A percentile compares a stretch with the other conserved stretches of the same genome.
phyloP scores from a whole-genome alignment of 2,113 vertebrate species.

The Coreoperca whiteheadi region DNA sequence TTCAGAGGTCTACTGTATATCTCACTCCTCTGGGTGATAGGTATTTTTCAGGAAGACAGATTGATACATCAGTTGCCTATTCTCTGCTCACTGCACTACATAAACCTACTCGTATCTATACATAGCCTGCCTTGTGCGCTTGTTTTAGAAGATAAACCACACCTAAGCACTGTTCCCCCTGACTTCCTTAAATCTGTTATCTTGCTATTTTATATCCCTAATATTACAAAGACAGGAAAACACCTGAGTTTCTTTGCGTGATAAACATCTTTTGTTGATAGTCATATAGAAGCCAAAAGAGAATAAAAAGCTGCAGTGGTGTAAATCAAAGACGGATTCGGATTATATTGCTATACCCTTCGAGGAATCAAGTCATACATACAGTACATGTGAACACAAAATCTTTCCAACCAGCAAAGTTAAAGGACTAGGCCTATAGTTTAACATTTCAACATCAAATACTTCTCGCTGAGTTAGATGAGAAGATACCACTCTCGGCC shows the following conservation, averaged over 20 bases:
- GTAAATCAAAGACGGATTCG: too few relatives aligned
- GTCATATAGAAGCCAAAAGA: not conserved
- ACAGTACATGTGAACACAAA: too few relatives aligned
- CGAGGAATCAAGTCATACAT: not conserved
- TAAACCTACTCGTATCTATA: constrained; percentile 62
- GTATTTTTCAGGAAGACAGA: constrained; percentile 74
- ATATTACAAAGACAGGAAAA: not conserved
- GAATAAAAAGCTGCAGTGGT: not conserved
- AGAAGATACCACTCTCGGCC: not conserved
- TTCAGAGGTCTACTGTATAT: constrained; percentile 54
- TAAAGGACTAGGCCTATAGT: not conserved
- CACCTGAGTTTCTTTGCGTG: not conserved
- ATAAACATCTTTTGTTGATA: not conserved
- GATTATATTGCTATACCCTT: not conserved
- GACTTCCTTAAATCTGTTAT: constrained; percentile 16
- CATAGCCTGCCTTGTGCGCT: constrained; percentile 27
- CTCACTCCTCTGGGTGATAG: constrained; percentile 59
- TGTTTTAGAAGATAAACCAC: constrained; percentile 50
- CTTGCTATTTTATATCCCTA: not conserved
- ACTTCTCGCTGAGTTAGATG: not conserved
- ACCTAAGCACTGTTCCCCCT: not conserved
- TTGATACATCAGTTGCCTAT: constrained; percentile 58
- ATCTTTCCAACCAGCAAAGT: not conserved
- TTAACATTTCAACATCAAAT: not conserved
- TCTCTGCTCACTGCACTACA: constrained; percentile 49